Percentiles rank a stretch among this genome's conserved stretches.
phyloP scores from a whole-genome alignment of 2,113 vertebrate genomes.

The Corythoichthys intestinalis region DNA sequence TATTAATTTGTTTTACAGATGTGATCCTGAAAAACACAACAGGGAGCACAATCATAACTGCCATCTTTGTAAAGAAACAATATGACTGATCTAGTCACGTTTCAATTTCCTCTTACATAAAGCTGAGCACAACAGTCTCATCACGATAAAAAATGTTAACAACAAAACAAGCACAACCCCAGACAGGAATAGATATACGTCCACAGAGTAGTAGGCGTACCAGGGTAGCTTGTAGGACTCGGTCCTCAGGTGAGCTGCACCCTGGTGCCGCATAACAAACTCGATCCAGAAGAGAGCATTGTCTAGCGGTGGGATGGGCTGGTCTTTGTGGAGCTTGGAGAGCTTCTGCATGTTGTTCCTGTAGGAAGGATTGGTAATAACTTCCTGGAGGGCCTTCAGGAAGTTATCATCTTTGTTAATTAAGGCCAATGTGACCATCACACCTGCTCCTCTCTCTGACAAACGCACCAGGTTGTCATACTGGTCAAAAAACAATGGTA shows the following conservation, averaged over 20 bases:
- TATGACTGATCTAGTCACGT: conserved; percentile 33
- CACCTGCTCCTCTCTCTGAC: conserved; percentile 51
- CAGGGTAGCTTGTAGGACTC: conserved; percentile 58
- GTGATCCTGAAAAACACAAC: conserved; percentile 5
- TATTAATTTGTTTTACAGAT: conserved; percentile 20
- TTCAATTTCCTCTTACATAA: conserved; percentile 45
- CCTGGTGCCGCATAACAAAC: conserved; percentile 67
- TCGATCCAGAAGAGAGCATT: conserved; percentile 66
- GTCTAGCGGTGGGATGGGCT: conserved; percentile 48
- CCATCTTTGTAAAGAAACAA: background rate
- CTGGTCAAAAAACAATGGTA: conserved; percentile 59
- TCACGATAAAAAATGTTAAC: conserved; percentile 3
- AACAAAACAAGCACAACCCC: conserved; percentile 22
- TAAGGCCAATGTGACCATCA: conserved; percentile 43
- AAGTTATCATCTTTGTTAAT: conserved; percentile 53
- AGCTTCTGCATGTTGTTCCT: conserved; percentile 67
- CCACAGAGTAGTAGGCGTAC: conserved; percentile 65
- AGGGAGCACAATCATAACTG: background rate
- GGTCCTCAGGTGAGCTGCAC: conserved; percentile 61
- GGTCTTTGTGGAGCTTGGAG: conserved; percentile 65
- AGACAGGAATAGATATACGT: conserved; percentile 45
- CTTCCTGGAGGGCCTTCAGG: conserved; percentile 52
- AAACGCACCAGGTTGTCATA: conserved; percentile 67
- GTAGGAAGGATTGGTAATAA: conserved; percentile 63
- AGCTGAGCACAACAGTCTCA: conserved; percentile 36